Base-by-base conservation (phyloP, 2,797 vertebrate genomes). In the Calcarius lapponicus region DNA sequence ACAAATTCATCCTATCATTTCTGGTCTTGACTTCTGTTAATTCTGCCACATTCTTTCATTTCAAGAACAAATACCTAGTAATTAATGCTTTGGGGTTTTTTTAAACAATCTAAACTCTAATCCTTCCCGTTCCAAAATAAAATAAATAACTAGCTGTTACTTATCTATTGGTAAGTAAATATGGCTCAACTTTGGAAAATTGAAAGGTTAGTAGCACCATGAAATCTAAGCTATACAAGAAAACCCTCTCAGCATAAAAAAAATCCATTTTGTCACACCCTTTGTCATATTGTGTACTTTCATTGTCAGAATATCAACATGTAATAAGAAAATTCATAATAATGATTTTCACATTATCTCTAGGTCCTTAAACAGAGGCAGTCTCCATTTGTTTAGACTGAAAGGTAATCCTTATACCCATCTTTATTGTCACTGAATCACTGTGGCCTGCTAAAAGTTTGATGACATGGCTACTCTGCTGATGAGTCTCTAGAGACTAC, bases 391-490 rank as follows among this genome's bases (percentile, higher is more conserved):
- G 18, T 72, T 71, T 45, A 86, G 45, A 32, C 7, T 25, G 36
- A 67, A 86, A 42, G 4, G 32, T 54, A 72, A 66, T 43, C 56
- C 60, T 66, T 50, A 43, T 19, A 69, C 31, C 47, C n/a, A 29
- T 61, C 32, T 85, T 82, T 67, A 54, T 22, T 69, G 72, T 51
- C 88, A 79, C 34, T 54, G 66, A 93, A 69, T 73, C 83, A 71
- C 58, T 60, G 48, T 40, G 45, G 51, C 24, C 53, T 87, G 32
- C 91, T 93, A 92, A 90, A 93, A 91, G 42, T 92, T 95, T 93
- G 87, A 95, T 22, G 54, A 56, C 45, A 62, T 2, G 24, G 72
- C 73, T 80, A 73, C 58, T 83, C 57, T 70, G 71, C 9, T 58
- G 80, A 64, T 45, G 54, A 88, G 56, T 72, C 66, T 64, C 66